phyloP scores from a whole-genome alignment of 1,140 invertebrate species.

The Ceratina australensis region DNA sequence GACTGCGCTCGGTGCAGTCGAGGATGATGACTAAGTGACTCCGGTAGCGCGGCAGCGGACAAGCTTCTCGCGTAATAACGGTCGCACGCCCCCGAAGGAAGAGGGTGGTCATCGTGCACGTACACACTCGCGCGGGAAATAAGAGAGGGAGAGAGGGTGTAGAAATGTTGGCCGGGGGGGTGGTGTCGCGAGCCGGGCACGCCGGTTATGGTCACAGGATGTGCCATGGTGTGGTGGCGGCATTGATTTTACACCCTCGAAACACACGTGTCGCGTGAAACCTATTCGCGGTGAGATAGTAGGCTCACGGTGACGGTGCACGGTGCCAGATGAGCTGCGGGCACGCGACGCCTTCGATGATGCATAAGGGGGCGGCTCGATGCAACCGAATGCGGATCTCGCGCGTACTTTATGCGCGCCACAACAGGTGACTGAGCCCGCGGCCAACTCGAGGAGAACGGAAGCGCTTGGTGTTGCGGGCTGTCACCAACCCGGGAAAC shows the following conservation, averaged over 20 bases:
- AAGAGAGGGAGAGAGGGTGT: neutral
- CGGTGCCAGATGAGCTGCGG: constrained; percentile 71
- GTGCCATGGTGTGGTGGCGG: constrained; percentile 62
- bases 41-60: constrained; percentile 46
- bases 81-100: constrained; percentile 53
- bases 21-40: constrained; percentile 67
- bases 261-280: constrained; percentile 73
- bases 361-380: constrained; percentile 60
- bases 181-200: constrained; percentile 45
- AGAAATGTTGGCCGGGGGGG: constrained; percentile 1
- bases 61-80: constrained; percentile 58
- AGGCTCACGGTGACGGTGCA: constrained; percentile 64
- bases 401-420: constrained; percentile 60
- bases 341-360: constrained; percentile 76
- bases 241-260: constrained; percentile 75
- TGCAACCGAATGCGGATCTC: constrained; percentile 59
- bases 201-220: constrained; percentile 65
- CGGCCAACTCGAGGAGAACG: constrained; percentile 10
- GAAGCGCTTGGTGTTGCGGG: constrained; percentile 36
- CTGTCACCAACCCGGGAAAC: constrained; percentile 19
- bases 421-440: constrained; percentile 71
- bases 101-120: constrained; percentile 47
- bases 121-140: neutral
- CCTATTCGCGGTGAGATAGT: constrained; percentile 74
- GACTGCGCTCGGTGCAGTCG: constrained; percentile 55